Percentiles rank a stretch among this genome's conserved stretches.
These are phyloP conservation scores for Shargacucullia verbasci DNA, from an alignment of 2,888 invertebrate species.

Conservation along the genomic window DNA sequence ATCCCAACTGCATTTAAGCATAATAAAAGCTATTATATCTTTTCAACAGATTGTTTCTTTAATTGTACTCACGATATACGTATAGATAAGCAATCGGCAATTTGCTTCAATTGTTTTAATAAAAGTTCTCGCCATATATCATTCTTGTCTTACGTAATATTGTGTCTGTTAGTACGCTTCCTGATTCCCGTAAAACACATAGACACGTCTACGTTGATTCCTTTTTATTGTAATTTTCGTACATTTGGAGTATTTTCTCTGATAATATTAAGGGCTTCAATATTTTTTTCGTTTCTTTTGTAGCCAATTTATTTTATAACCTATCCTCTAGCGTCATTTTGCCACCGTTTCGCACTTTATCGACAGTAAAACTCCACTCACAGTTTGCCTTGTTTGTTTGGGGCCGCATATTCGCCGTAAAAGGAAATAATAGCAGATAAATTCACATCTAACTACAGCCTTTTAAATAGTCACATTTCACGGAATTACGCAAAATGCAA, in stretches of 20 bases:
- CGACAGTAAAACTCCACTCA: slow-evolving; percentile 15
- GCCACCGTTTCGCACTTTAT: slow-evolving; percentile 42
- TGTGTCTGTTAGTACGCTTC: slow-evolving; percentile 39
- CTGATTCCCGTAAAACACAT: slow-evolving; percentile 26
- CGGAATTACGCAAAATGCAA: slow-evolving; percentile 20
- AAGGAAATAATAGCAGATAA: slow-evolving; percentile 49
- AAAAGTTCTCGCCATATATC: slow-evolving; percentile 55
- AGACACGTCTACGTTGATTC: slow-evolving; percentile 1
- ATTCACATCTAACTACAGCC: slow-evolving; percentile 3
- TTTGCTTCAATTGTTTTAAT: slow-evolving; percentile 56
- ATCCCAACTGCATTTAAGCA: slow-evolving; percentile 46
- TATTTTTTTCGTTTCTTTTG: too few species aligned
- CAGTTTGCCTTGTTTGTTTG: slow-evolving; percentile 25
- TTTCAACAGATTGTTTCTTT: slow-evolving; percentile 56
- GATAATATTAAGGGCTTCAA: too few species aligned
- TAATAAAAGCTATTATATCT: slow-evolving; percentile 49
- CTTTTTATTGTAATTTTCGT: too few species aligned
- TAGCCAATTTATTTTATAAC: too few species aligned
- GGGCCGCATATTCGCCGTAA: slow-evolving; percentile 30
- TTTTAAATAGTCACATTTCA: slow-evolving; percentile 22
- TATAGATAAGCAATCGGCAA: slow-evolving; percentile 57
- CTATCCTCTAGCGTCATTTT: slow-evolving; percentile 12
- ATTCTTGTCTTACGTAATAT: slow-evolving; percentile 35
- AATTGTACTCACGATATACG: slow-evolving; percentile 56
- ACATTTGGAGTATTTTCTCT: not conserved